Evolutionary conservation across 2,113 vertebrate genomes (phyloP).

Genomic region (Eudorcas thomsonii): DNA sequence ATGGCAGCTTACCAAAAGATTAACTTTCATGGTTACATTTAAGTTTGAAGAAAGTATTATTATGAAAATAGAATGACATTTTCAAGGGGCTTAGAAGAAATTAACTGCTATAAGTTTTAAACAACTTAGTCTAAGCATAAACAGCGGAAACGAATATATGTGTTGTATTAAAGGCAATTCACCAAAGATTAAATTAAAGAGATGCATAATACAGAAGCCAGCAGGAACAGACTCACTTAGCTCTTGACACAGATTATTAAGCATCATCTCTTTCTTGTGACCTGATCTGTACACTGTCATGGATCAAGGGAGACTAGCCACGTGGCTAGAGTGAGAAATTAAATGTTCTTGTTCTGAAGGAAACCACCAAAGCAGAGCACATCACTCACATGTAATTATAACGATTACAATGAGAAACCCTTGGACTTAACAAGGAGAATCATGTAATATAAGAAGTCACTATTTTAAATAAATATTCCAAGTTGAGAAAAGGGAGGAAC

Average conservation of each 20-base stretch:
- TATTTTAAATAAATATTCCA: conserved; percentile 8
- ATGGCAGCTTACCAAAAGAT: neutral
- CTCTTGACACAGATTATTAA: conserved; percentile 68
- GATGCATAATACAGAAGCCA: conserved; percentile 35
- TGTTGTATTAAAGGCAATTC: conserved; percentile 11
- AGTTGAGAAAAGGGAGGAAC: neutral
- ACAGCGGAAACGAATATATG: neutral
- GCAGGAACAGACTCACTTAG: conserved; percentile 54
- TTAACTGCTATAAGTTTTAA: conserved; percentile 53
- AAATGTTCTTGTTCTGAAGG: conserved; percentile 32
- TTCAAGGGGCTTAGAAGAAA: conserved; percentile 29
- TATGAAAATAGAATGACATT: neutral
- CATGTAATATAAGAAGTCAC: neutral
- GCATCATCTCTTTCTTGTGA: conserved; percentile 35
- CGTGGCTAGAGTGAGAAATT: conserved; percentile 7
- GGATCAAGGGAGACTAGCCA: conserved; percentile 52
- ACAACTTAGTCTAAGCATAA: conserved; percentile 21
- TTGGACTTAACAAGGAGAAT: neutral
- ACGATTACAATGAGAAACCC: neutral
- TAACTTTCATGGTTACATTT: neutral
- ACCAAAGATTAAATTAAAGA: conserved; percentile 41
- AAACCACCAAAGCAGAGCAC: neutral
- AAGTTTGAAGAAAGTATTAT: conserved; percentile 25
- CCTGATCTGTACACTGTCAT: neutral
- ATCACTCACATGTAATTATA: conserved; percentile 19